Evolutionary conservation across 2,888 invertebrate species (phyloP).

Genomic region (Orthosia incerta): DNA sequence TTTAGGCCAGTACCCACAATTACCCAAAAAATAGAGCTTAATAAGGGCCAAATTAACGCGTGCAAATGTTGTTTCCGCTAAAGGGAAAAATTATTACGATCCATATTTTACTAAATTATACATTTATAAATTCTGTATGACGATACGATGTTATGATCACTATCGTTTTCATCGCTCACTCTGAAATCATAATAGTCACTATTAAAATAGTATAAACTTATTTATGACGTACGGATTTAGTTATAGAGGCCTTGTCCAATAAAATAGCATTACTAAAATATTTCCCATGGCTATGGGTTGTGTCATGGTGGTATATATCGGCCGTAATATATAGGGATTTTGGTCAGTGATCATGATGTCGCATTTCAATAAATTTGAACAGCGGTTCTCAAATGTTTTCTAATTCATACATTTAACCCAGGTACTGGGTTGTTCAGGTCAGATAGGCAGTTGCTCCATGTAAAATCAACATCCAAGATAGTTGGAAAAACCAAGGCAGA

Average conservation of each 20-base stretch:
- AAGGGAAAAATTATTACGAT: background rate
- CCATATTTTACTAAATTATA: constrained; percentile 2
- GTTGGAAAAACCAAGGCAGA: no score
- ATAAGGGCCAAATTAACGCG: no score
- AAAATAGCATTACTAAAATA: constrained; percentile 61
- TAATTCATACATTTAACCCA: no score
- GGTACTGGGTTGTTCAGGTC: no score
- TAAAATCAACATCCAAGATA: no score
- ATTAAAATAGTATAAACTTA: constrained; percentile 45
- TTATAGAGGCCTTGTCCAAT: constrained; percentile 50
- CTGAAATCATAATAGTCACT: constrained; percentile 24
- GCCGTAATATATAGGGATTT: constrained; percentile 20
- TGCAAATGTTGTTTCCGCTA: background rate
- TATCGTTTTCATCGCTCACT: constrained; percentile 41
- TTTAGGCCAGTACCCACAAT: background rate
- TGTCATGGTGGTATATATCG: constrained; percentile 32
- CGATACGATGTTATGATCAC: background rate
- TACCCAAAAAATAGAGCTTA: background rate
- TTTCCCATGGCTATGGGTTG: constrained; percentile 40
- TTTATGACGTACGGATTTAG: constrained; percentile 55
- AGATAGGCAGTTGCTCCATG: no score
- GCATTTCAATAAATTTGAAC: constrained; percentile 4
- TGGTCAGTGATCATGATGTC: background rate
- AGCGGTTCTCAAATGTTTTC: constrained; percentile 3
- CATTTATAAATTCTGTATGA: background rate